Percentiles rank a stretch among this genome's conserved stretches.
Evolutionary conservation across 2,113 vertebrate species (phyloP).

Genomic region (Isurus oxyrinchus): DNA sequence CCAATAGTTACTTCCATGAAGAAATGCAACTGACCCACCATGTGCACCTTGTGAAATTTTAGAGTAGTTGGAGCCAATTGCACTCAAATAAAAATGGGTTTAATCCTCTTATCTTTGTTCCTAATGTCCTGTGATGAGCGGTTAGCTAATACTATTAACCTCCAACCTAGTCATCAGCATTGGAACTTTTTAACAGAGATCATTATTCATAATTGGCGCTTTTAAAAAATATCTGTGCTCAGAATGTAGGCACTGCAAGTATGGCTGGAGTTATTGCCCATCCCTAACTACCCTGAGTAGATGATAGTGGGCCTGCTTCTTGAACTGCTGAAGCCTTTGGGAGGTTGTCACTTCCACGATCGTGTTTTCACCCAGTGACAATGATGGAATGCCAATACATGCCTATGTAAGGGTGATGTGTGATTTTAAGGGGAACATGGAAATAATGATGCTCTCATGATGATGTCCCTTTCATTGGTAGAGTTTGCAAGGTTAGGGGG

Average conservation of each 20-base stretch:
- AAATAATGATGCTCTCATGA: neutral
- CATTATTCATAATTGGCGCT: neutral
- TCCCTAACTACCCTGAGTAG: neutral
- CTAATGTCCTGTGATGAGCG: neutral
- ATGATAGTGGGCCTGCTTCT: neutral
- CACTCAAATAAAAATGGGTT: neutral
- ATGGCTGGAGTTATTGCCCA: neutral
- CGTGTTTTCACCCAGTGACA: neutral
- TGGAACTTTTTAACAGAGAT: neutral
- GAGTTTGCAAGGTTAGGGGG: neutral
- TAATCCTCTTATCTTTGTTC: neutral
- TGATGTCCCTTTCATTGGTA: neutral
- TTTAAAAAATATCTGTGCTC: neutral
- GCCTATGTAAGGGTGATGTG: neutral
- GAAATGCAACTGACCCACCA: neutral
- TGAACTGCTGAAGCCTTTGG: neutral
- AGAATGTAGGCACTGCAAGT: neutral
- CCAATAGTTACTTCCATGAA: neutral
- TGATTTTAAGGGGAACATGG: neutral
- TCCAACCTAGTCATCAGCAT: neutral
- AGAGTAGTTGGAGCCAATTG: neutral
- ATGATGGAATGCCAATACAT: neutral
- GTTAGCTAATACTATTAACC: neutral
- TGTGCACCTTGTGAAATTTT: neutral
- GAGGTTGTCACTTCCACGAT: neutral